Evolutionary conservation across 2,797 vertebrate genomes (phyloP).

Genomic region (Takifugu rubripes): DNA sequence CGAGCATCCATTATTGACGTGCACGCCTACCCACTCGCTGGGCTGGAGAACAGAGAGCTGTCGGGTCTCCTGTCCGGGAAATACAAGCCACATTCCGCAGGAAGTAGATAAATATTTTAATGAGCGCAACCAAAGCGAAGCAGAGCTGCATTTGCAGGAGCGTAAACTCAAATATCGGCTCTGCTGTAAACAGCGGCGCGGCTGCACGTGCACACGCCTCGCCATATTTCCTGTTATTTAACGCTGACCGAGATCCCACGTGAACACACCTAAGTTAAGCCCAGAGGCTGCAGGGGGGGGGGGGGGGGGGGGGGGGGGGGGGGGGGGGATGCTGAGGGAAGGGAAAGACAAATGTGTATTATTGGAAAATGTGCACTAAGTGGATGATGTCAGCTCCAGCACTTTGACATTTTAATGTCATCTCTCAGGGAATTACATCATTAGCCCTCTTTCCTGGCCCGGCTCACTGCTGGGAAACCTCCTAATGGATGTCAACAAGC

Average conservation of each 20-base stretch:
- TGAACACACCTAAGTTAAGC: conserved; percentile 49
- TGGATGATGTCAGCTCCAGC: conserved; percentile 71
- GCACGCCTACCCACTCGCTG: conserved; percentile 56
- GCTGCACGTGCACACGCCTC: too few species aligned
- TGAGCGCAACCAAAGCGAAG: too few species aligned
- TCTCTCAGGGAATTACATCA: conserved; percentile 77
- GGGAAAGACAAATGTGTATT: conserved; percentile 51
- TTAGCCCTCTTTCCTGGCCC: conserved; percentile 60
- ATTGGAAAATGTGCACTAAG: conserved; percentile 63
- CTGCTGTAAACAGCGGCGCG: too few species aligned
- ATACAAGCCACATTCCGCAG: conserved; percentile 43
- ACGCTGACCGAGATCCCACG: conserved; percentile 29
- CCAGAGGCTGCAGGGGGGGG: conserved; percentile 36
- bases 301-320: conserved; percentile 30
- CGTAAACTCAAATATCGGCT: too few species aligned
- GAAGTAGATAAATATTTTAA: not conserved
- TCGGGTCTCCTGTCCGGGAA: conserved; percentile 39
- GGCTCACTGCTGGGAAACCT: conserved; percentile 70
- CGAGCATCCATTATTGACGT: conserved; percentile 72
- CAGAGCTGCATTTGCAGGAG: too few species aligned
- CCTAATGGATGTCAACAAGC: conserved; percentile 73
- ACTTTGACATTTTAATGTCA: conserved; percentile 72
- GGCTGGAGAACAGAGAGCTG: conserved; percentile 54
- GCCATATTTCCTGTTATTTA: conserved; percentile 7
- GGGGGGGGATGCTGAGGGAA: conserved; percentile 22